These are phyloP conservation scores for Euplagia quadripunctaria DNA, from an alignment of 2,888 invertebrate genomes.

Conservation along the genomic window DNA sequence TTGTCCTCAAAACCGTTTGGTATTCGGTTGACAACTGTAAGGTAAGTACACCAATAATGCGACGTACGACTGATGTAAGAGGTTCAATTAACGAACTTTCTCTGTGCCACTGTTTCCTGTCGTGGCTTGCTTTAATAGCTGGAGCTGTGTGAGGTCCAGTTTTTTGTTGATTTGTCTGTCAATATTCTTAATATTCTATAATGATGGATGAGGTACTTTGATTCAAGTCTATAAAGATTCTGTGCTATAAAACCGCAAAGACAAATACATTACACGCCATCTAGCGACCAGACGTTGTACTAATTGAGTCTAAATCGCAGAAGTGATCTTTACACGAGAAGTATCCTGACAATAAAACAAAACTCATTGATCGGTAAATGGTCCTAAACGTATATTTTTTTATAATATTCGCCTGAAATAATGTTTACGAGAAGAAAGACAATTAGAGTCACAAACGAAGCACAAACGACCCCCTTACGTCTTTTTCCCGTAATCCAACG, in stretches of 20 bases:
- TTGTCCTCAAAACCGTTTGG: slow-evolving; percentile 3
- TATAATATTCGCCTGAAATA: too few species aligned
- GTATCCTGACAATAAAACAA: neutral
- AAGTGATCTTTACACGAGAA: neutral
- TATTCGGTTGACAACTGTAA: slow-evolving; percentile 31
- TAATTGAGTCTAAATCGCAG: neutral
- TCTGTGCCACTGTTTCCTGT: slow-evolving; percentile 42
- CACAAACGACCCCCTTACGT: too few species aligned
- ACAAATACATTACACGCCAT: neutral
- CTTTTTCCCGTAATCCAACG: neutral
- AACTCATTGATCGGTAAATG: neutral
- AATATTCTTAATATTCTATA: slow-evolving; percentile 11
- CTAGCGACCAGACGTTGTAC: neutral
- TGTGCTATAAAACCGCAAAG: neutral
- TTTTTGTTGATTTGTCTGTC: slow-evolving; percentile 25
- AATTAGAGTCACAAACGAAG: neutral
- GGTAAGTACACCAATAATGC: slow-evolving; percentile 32
- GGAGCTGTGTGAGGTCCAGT: slow-evolving; percentile 22
- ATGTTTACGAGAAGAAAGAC: too few species aligned
- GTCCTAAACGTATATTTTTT: neutral
- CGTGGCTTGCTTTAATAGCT: slow-evolving; percentile 32
- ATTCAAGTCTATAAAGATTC: neutral
- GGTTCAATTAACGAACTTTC: slow-evolving; percentile 50
- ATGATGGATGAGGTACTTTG: slow-evolving; percentile 10
- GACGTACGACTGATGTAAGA: slow-evolving; percentile 18